These are phyloP conservation scores for Phylloscopus whistleri DNA, from an alignment of 2,113 vertebrate species.

Conservation along the genomic window DNA sequence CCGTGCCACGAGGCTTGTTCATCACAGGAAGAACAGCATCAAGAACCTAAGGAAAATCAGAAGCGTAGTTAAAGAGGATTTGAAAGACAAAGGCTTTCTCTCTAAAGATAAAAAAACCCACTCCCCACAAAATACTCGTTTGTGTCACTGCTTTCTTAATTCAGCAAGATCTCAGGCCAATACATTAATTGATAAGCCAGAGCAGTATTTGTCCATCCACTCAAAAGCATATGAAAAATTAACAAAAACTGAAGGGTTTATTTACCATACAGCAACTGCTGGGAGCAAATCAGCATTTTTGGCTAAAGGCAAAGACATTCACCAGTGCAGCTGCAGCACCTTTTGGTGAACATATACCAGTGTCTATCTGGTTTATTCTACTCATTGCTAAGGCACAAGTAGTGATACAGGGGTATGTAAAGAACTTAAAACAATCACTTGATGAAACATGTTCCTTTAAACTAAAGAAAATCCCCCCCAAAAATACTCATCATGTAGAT, in stretches of 20 bases:
- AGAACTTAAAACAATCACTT: background rate
- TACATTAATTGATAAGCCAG: background rate
- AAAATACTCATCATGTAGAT: background rate
- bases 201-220: background rate
- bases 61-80: background rate
- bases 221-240: background rate
- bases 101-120: background rate
- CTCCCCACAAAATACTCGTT: background rate
- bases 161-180: background rate
- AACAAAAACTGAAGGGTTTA: background rate
- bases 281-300: background rate
- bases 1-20: conserved; percentile 73
- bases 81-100: background rate
- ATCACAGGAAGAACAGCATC: conserved; percentile 88
- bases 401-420: background rate
- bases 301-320: background rate
- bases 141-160: background rate
- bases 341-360: background rate
- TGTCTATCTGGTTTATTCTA: background rate
- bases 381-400: background rate
- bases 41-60: conserved; percentile 79
- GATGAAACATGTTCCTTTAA: background rate
- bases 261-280: background rate
- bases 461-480: background rate
- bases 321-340: background rate